Base-by-base conservation (phyloP, 2,888 invertebrate species). In the Drosophila kambysellisi region DNA sequence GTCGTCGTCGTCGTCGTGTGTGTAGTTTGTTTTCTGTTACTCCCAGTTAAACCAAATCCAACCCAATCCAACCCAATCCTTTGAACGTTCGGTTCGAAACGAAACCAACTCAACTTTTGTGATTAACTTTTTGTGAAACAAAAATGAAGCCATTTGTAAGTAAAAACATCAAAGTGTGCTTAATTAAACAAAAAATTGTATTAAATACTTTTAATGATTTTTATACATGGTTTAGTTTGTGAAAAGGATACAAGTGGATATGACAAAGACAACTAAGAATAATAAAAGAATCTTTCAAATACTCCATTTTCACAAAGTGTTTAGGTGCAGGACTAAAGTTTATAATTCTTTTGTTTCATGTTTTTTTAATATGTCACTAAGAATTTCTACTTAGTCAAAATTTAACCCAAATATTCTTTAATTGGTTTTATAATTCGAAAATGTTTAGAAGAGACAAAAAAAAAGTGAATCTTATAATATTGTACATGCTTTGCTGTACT, bases 101-200 rank as follows among this genome's bases (percentile, higher is more conserved):
- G 62, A 83, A 75, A 74, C 74, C 66, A 79, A 79, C 72, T 81
- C 74, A 66, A 66, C 56, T 88, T 32, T 57, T 89, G 91, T 91
- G 90, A 80, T 83, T n/a, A 75, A 74, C 66, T 57, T 48, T 65
- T 73, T 70, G 61, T 72, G 72, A 74, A 75, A 57, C 70, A 65
- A 89, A 89, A 81, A 93, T 93, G 93, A 93, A 90, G 89, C 88
- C 90, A 88, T 92, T 93, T 81, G 93, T 93, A 93, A 93, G 93
- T 93, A 92, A 63, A 69, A 33, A 32, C 5, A 29, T 6, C 25
- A 37, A 56, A 32, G 41, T 41, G 53, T 46, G 56, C 12, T 20
- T 37, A 20, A 32, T 39, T 37, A 20, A 15, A 51, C 6, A 29
- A 37, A 37, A 39, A 43, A 66, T 33, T 29, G 15, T 41, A 56